Conservation (phyloP, 2,113 vertebrate genomes). For the Periophthalmodon schlosseri region DNA sequence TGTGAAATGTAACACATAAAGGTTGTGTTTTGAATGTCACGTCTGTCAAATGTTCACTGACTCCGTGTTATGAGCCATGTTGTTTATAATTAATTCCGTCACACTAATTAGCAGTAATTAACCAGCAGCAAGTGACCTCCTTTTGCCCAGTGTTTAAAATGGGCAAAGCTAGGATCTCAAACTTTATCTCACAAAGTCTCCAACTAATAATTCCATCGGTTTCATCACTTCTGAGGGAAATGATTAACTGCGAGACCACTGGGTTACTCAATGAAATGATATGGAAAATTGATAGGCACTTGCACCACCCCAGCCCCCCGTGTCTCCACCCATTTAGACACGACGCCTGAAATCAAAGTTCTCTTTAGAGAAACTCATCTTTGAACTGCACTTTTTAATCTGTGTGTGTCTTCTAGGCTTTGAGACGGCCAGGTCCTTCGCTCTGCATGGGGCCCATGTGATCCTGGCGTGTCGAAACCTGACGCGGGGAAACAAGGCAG, state of each 20-base stretch:
- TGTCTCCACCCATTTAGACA: conserved; percentile 41
- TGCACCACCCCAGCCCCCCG: conserved; percentile 28
- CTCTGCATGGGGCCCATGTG: conserved; percentile 91
- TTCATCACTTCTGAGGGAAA: conserved; percentile 77
- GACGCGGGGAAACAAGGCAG: conserved; percentile 81
- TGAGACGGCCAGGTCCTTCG: conserved; percentile 93
- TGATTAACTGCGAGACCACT: conserved; percentile 74
- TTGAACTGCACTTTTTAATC: conserved; percentile 46
- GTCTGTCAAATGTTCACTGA: conserved; percentile 51
- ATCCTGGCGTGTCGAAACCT: conserved; percentile 91
- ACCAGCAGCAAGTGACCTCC: conserved; percentile 23
- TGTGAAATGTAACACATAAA: conserved; percentile 41
- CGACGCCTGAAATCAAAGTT: conserved; percentile 61
- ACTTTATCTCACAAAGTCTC: conserved; percentile 63
- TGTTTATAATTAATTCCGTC: conserved; percentile 56
- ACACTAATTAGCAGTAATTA: conserved; percentile 49
- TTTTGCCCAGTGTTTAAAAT: conserved; percentile 14
- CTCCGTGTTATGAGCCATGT: conserved; percentile 39
- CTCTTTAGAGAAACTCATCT: conserved; percentile 62
- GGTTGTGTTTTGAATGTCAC: conserved; percentile 48
- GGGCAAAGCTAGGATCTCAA: conserved; percentile 42
- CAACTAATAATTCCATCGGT: conserved; percentile 75
- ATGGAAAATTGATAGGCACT: conserved; percentile 74
- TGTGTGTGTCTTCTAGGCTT: conserved; percentile 80
- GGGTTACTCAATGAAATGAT: conserved; percentile 69